Conservation (phyloP, 2,797 vertebrate species). For the Lepilemur septentrionalis region DNA sequence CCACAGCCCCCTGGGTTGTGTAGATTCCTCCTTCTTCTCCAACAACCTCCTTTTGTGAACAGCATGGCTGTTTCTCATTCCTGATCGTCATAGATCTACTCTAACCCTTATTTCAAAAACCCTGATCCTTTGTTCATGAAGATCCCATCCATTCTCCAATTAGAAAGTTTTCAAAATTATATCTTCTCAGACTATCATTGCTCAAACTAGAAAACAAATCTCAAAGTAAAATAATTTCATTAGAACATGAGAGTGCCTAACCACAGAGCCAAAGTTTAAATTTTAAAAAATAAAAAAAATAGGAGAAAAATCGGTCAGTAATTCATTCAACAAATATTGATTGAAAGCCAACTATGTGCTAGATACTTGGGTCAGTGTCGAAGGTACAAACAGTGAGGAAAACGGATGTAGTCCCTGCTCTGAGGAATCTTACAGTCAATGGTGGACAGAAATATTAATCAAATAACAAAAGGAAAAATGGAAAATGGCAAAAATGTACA, state of each 20-base stretch:
- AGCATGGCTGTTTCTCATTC: background rate
- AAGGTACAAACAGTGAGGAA: background rate
- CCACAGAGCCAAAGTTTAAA: background rate
- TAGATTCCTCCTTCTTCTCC: background rate
- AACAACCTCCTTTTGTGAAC: background rate
- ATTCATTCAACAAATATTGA: background rate
- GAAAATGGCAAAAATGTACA: background rate
- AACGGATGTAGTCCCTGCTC: background rate
- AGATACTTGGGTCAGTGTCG: background rate
- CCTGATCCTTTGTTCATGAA: background rate
- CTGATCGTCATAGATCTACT: background rate
- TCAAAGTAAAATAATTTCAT: background rate
- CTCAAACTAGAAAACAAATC: background rate
- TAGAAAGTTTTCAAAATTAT: background rate
- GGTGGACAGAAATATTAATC: background rate
- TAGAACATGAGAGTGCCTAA: background rate
- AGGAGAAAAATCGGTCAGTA: background rate
- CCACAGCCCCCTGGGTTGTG: background rate
- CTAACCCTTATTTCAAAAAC: background rate
- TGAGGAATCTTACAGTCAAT: background rate
- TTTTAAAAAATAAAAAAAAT: background rate
- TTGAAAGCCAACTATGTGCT: background rate
- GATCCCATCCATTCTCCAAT: background rate
- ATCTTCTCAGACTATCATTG: background rate
- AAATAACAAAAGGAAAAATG: background rate